Conservation (phyloP, 2,113 vertebrate species). For the Ceuthmochares aereus region DNA sequence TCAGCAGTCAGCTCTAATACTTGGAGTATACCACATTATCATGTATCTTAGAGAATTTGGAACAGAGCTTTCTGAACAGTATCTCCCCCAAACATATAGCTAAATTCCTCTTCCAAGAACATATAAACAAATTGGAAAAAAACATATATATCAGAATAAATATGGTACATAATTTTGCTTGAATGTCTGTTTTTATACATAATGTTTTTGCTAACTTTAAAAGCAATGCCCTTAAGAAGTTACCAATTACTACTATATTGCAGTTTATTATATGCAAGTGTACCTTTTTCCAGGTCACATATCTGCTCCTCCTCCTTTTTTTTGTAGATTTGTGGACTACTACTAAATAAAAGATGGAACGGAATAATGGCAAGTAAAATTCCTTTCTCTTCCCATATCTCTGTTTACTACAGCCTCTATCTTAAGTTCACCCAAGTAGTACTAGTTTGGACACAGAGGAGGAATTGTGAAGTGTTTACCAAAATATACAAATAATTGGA, state of each 20-base stretch:
- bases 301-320: not conserved
- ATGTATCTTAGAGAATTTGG: not conserved
- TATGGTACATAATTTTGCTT: not conserved
- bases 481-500: not conserved
- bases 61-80: not conserved
- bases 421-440: not conserved
- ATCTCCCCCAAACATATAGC: not conserved
- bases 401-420: not conserved
- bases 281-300: fast-evolving
- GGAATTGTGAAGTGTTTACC: not conserved
- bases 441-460: not conserved
- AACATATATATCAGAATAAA: not conserved
- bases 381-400: not conserved
- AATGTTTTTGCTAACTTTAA: not conserved
- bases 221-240: not conserved
- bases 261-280: not conserved
- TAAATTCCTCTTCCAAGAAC: not conserved
- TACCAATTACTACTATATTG: not conserved
- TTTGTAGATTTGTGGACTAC: not conserved
- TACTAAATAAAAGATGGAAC: not conserved
- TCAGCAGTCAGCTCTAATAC: not conserved
- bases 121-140: not conserved
- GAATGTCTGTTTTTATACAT: not conserved
- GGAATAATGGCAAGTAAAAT: not conserved
- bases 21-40: not conserved